These are phyloP conservation scores for Struthio camelus DNA, from an alignment of 2,113 vertebrate species.

Conservation along the genomic window DNA sequence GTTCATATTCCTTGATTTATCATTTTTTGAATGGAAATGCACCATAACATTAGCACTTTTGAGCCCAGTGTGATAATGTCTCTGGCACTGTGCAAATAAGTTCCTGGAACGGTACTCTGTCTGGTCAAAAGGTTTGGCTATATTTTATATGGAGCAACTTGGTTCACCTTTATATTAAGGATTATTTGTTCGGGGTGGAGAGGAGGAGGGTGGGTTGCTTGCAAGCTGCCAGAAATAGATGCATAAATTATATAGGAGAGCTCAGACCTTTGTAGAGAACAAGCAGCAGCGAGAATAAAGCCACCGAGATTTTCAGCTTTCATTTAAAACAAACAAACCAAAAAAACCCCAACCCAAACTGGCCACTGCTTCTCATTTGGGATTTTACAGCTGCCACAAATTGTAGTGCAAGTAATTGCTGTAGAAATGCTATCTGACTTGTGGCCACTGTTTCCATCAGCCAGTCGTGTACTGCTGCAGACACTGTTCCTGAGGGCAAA, in stretches of 20 bases:
- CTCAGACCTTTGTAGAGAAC: background rate
- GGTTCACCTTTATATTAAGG: background rate
- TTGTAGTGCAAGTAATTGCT: accelerated
- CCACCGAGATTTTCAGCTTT: background rate
- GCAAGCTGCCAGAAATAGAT: background rate
- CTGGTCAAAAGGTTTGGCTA: background rate
- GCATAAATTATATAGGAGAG: background rate
- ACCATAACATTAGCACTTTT: background rate
- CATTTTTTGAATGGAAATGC: background rate
- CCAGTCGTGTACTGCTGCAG: accelerated
- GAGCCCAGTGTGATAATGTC: background rate
- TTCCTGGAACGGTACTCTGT: background rate
- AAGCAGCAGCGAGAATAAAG: accelerated
- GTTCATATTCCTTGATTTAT: background rate
- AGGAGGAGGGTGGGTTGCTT: background rate
- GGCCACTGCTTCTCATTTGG: background rate
- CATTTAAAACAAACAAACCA: background rate
- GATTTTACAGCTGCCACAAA: background rate
- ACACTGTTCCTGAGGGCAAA: background rate
- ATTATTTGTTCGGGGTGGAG: background rate
- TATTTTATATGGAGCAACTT: background rate
- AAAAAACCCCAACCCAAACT: background rate
- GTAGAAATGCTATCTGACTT: background rate
- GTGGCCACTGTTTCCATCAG: background rate
- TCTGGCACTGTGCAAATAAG: background rate